Evolutionary conservation across 2,888 invertebrate genomes (phyloP), one percentile per base, ranked within the genome.

Genomic region (Drosophila koepferae): DNA sequence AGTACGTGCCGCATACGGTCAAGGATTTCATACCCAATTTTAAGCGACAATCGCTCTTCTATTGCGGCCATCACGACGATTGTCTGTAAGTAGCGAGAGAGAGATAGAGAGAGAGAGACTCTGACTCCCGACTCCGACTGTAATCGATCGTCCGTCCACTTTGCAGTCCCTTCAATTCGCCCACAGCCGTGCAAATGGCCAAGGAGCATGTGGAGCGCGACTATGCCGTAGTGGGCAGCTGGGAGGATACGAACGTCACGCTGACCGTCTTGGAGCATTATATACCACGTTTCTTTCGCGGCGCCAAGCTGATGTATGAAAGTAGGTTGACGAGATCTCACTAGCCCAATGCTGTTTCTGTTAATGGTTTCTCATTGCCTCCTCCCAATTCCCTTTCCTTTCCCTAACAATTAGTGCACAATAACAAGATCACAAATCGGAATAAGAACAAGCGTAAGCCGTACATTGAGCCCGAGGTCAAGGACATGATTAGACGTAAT

Each of bases 401-500:
- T 34, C 23, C 12, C 18, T 34, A n/a, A n/a, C 5, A 53, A 60
- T n/a, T 63, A 90, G 91, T 82, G 71, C 56, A 89, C 43, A 81
- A 60, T 53, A 71, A 69, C 48, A 70, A 73, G 70, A 78, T 90
- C 28, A 82, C 80, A 16, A 91, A 91, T 69, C 96, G 96, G 92
- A 97, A 97, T 93, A 95, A 95, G 77, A 97, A 97, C 92, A 95
- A 95, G 38, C 97, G 97, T 93, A 97, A 97, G 91, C 97, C 97
- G 0, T 80, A 64, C 49, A 80, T 90, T 41, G 87, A 91, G 56
- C 82, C 77, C 0, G 90, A 90, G 64, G 91, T 91, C 61, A 90
- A 86, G 74, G 82, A 97, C 36, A 95, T 97, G 62, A 96, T 98
- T 7, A 94, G 97, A 77, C 95, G 94, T 49, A 97, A 98, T 93